Conservation (phyloP, 2,888 invertebrate genomes). For the Caenorhabditis sp. region DNA sequence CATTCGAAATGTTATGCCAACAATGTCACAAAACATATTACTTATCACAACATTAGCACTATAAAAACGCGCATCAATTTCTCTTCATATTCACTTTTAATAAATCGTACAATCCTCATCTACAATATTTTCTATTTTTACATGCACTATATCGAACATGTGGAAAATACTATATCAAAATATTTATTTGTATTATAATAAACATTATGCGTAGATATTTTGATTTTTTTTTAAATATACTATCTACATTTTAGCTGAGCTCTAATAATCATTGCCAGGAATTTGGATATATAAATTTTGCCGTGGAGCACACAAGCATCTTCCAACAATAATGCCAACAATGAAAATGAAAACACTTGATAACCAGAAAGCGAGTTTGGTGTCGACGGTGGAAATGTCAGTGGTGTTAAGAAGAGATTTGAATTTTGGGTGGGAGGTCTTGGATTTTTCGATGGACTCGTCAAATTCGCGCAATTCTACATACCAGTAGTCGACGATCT, state of each 20-base stretch:
- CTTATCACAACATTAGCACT: no score
- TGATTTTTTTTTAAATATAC: no score
- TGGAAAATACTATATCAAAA: no score
- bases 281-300: constrained; percentile 24
- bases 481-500: constrained; percentile 25
- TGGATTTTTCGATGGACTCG: background rate
- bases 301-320: background rate
- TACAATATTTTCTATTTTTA: no score
- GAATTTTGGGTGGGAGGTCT: background rate
- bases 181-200: no score
- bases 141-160: no score
- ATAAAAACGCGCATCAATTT: no score
- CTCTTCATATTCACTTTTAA: no score
- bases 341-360: background rate
- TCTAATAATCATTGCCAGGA: constrained; percentile 18
- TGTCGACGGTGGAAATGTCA: background rate
- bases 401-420: background rate
- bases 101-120: no score
- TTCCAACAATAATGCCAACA: constrained; percentile 11
- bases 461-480: constrained; percentile 20
- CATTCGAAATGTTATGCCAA: no score
- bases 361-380: background rate
- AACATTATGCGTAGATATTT: no score
- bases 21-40: no score
- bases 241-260: background rate